Percentiles rank a stretch among this genome's conserved stretches.
phyloP scores from a whole-genome alignment of 1,140 invertebrate species.

The Wiebesia pumilae region DNA sequence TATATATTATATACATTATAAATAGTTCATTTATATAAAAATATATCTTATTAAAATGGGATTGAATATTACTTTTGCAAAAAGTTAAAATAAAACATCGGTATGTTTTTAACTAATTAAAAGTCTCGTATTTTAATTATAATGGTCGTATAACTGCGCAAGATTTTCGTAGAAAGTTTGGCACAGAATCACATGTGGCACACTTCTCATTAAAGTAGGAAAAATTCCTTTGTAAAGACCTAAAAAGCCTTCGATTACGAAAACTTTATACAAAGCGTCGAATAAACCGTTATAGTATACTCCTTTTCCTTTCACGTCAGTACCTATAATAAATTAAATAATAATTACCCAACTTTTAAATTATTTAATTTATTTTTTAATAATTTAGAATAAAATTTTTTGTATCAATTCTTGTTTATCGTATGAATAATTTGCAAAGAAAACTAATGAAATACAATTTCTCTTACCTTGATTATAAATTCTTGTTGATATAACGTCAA shows the following conservation, averaged over 20 bases:
- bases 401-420: too few species aligned
- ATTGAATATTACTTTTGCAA: too few species aligned
- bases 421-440: too few species aligned
- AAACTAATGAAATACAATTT: too few species aligned
- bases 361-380: not conserved
- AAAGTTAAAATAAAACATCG: too few species aligned
- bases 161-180: constrained; percentile 89
- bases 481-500: constrained; percentile 91
- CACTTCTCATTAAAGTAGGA: constrained; percentile 86
- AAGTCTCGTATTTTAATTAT: constrained; percentile 19
- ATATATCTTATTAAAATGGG: too few species aligned
- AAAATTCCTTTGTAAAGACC: constrained; percentile 91
- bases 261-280: constrained; percentile 85
- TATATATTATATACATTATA: too few species aligned
- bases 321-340: constrained; percentile 72
- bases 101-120: not conserved
- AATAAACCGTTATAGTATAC: constrained; percentile 81
- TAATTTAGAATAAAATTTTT: too few species aligned
- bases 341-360: not conserved
- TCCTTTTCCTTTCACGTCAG: constrained; percentile 80
- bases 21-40: too few species aligned
- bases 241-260: constrained; percentile 82
- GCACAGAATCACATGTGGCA: constrained; percentile 87
- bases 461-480: constrained; percentile 91
- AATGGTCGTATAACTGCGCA: constrained; percentile 70